Evolutionary conservation across 2,888 invertebrate genomes (phyloP), one percentile per base, ranked within the genome.

Genomic region (Cataglyphis livida): DNA sequence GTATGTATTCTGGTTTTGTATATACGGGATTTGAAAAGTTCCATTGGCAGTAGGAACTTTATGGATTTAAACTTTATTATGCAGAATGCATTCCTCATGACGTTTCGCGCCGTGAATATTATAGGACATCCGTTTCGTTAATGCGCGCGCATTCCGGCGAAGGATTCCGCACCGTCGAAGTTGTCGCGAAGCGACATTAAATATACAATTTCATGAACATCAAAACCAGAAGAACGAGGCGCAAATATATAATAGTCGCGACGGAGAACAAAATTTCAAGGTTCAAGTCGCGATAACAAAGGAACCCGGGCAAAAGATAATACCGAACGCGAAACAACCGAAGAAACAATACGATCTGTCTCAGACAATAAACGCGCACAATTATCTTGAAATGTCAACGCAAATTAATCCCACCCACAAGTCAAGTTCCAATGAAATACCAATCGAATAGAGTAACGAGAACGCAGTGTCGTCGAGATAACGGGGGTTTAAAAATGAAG

Each of bases 331-430:
- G 51, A 68, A 65, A 65, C 28, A 57, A 74, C 44, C 28, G 44
- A 38, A 21, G 44, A 73, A 75, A 89, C 87, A 87, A 89, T 88
- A 70, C 83, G 85, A 81, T 85, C 70, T 79, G 74, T 74, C 84
- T 35, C 64, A 61, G 81, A 71, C 75, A 64, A 71, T 64, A 81
- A 82, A 86, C 38, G 83, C 74, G 79, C 86, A 62, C 85, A 83
- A 88, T 89, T 90, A 90, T 89, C 90, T 86, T 51, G 89, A 85
- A 84, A 85, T 73, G 44, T 68, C n/a, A n/a, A 54, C 88, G 83
- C 73, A 66, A 86, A 86, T 86, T 90, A 86, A 90, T 83, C 83
- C 68, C 35, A 41, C 65, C 38, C 38, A 78, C 62, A 28, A 61
- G 15, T 59, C 81, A 25, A 21, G 44, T 57, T 48, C 32, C 68